These are phyloP conservation scores for Lacanobia wlatinum DNA, from an alignment of 2,888 invertebrate species.

Conservation along the genomic window DNA sequence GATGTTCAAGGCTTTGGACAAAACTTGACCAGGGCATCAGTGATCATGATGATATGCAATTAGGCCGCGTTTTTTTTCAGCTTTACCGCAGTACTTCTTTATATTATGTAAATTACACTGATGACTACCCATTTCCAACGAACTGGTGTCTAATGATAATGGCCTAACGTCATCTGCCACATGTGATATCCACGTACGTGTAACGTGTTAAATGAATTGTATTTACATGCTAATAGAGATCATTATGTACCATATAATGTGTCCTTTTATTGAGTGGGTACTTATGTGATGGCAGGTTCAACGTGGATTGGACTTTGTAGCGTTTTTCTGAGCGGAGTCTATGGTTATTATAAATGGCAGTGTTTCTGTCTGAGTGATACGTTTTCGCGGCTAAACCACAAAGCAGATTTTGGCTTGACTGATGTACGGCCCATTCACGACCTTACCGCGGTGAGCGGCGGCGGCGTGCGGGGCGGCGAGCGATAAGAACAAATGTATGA, in stretches of 20 bases:
- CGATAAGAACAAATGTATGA: too few species aligned
- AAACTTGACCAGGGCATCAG: too few species aligned
- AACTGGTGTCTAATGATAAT: constrained; percentile 32
- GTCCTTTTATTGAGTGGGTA: constrained; percentile 25
- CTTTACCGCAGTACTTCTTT: not conserved
- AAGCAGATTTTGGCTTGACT: too few species aligned
- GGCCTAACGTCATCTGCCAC: constrained; percentile 24
- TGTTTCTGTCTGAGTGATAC: too few species aligned
- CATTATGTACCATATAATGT: constrained; percentile 37
- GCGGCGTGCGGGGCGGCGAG: too few species aligned
- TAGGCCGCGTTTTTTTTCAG: not conserved
- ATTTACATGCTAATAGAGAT: constrained; percentile 41
- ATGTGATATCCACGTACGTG: constrained; percentile 6
- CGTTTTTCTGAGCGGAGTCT: not conserved
- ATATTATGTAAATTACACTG: constrained; percentile 5
- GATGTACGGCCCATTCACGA: too few species aligned
- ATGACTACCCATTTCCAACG: constrained; percentile 2
- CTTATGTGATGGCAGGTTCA: constrained; percentile 14
- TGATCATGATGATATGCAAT: not conserved
- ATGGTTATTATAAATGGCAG: not conserved
- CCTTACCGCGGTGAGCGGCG: too few species aligned
- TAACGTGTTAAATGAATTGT: constrained; percentile 22
- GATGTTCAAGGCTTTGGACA: too few species aligned
- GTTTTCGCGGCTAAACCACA: too few species aligned
- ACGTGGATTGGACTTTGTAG: constrained; percentile 13